These are phyloP conservation scores for Colinus virginianus DNA, from an alignment of 2,113 vertebrate genomes.

Conservation along the genomic window DNA sequence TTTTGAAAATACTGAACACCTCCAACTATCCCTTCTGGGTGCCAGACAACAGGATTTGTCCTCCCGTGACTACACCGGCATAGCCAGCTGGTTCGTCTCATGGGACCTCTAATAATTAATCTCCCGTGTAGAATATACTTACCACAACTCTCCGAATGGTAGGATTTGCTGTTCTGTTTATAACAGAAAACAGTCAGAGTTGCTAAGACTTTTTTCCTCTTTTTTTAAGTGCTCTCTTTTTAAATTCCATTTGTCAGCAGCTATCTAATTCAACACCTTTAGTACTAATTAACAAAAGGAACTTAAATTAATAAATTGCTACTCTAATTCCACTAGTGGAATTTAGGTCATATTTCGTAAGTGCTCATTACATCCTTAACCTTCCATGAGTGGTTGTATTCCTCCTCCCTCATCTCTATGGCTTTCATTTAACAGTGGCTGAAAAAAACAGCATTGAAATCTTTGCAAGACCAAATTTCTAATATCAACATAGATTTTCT, in stretches of 20 bases:
- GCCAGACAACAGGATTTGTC: slow-evolving; percentile 55
- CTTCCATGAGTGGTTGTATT: not conserved
- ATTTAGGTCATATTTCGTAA: slow-evolving; percentile 24
- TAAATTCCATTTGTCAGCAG: slow-evolving; percentile 18
- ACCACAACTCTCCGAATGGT: not conserved
- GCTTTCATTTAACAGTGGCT: not conserved
- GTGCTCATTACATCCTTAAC: not conserved
- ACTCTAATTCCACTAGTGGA: not conserved
- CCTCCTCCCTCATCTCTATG: not conserved
- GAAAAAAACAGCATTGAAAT: not conserved
- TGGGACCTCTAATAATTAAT: slow-evolving; percentile 30
- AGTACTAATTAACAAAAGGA: not conserved
- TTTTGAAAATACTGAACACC: slow-evolving; percentile 80
- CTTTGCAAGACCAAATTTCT: not conserved
- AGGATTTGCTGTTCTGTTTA: not conserved
- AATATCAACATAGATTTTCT: not conserved
- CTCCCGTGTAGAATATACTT: not conserved
- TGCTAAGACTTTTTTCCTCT: not conserved
- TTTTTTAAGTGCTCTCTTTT: not conserved
- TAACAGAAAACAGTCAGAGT: not conserved
- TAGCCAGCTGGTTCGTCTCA: slow-evolving; percentile 53
- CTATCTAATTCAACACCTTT: not conserved
- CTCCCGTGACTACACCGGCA: slow-evolving; percentile 32
- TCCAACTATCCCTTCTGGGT: slow-evolving; percentile 73
- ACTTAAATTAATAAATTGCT: not conserved